phyloP scores from a whole-genome alignment of 1,140 invertebrate species.

The Acyrthosiphon pisum region DNA sequence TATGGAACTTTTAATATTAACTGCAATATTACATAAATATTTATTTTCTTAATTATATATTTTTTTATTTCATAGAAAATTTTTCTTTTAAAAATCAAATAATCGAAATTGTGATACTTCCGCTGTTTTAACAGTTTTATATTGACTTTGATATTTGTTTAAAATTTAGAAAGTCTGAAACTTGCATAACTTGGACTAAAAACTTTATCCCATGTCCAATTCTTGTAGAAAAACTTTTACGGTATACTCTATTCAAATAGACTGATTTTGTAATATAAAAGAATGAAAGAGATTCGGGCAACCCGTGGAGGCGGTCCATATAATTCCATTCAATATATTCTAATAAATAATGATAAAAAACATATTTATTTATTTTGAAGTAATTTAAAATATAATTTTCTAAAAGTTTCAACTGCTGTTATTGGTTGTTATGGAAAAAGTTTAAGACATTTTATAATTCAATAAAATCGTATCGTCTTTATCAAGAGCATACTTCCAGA shows the following conservation, averaged over 20 bases:
- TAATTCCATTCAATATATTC: slow-evolving; percentile 12
- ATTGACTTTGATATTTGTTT: slow-evolving; percentile 3
- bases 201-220: neutral
- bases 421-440: slow-evolving; percentile 12
- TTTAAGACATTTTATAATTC: neutral
- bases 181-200: neutral
- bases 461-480: slow-evolving; percentile 29
- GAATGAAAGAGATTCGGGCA: neutral
- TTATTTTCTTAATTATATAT: neutral
- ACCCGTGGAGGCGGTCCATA: neutral
- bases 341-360: slow-evolving; percentile 20
- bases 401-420: slow-evolving; percentile 3
- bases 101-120: slow-evolving; percentile 4
- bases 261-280: neutral
- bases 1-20: neutral
- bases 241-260: slow-evolving; percentile 1
- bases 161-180: neutral
- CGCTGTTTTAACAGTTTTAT: slow-evolving; percentile 4
- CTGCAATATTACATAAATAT: neutral
- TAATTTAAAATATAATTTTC: slow-evolving; percentile 5
- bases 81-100: neutral
- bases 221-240: slow-evolving; percentile 5
- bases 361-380: slow-evolving; percentile 14
- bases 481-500: neutral
- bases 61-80: neutral